phyloP scores from a whole-genome alignment of 37 sponge, comb jelly and placozoan species.

The Geodia barretti region DNA sequence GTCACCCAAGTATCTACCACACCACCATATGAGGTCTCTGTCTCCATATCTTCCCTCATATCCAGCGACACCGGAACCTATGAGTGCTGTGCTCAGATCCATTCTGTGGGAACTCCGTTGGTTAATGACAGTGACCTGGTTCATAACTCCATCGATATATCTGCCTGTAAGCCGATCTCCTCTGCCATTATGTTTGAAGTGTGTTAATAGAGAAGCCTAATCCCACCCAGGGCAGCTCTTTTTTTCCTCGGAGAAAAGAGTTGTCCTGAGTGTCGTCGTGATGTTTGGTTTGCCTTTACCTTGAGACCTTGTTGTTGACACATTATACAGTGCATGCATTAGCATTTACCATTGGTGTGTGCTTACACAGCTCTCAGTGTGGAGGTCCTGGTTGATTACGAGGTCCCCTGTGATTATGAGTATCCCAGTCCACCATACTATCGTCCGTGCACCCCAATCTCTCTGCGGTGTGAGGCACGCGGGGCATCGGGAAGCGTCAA shows the following conservation, averaged over 20 bases:
- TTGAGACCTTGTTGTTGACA: no score
- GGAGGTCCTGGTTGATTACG: neutral
- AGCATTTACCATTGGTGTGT: neutral
- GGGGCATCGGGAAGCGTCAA: neutral
- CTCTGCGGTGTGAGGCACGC: conserved; percentile 2
- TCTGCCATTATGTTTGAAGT: no score
- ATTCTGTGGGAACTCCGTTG: neutral
- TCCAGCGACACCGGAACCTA: neutral
- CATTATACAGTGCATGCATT: neutral
- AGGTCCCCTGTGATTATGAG: neutral
- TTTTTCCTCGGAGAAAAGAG: no score
- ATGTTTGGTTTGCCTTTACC: no score
- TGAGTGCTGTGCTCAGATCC: neutral
- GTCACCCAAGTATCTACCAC: neutral
- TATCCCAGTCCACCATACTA: conserved; percentile 12
- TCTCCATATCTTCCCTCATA: neutral
- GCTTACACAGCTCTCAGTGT: neutral
- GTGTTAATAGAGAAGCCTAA: no score
- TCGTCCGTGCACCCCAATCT: conserved; percentile 5
- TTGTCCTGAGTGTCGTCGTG: no score
- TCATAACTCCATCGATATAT: neutral
- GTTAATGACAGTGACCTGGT: neutral
- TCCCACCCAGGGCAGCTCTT: no score
- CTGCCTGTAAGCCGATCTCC: neutral
- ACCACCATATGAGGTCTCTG: neutral